Evolutionary conservation across 2,113 vertebrate genomes (phyloP), one percentile per base, ranked within the genome.

Genomic region (Spizaetus ornatus): DNA sequence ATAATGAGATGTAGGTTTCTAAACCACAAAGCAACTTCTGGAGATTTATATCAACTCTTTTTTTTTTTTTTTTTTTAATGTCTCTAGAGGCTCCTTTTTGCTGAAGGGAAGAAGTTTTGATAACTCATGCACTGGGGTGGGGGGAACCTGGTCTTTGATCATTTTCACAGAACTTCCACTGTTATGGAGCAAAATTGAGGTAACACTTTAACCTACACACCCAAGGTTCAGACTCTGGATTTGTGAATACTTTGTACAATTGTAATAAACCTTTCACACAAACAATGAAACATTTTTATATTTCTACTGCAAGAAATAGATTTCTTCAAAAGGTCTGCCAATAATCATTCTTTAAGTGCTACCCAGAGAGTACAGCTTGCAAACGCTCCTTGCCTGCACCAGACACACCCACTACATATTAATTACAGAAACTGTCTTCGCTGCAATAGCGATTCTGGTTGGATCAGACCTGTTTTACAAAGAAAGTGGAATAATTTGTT

Each of bases 401-500:
- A 85, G 79, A 81, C 95, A 96, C 84, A 67, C 85, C 89, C 72
- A 88, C 82, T 74, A 79, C 77, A 70, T 88, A 95, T 96, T 96
- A 97, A 97, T 97, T 95, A 96, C 93, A 95, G 66, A 83, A 93
- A 79, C 91, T 95, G 93, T 95, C 93, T 93, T 82, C 8, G 1
- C 70, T 94, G 85, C 82, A 95, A 82, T 38, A 77, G 59, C 31
- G 26, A 76, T 97, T 96, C 82, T 95, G 94, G 70, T 97, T 91
- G 94, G 91, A 96, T 91, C 69, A 94, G 95, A 95, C 82, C 85
- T 83, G 40, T 96, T 97, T 96, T 95, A 95, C 93, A 97, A 97
- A 98, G 97, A n/a, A 96, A 97, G 96, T 95, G 78, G 94, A 97
- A 98, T 96, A 90, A 97, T 94, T 95, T 97, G 95, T 96, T 97